Conservation (phyloP, 2,113 vertebrate species). For the Dicrurus megarhynchus region DNA sequence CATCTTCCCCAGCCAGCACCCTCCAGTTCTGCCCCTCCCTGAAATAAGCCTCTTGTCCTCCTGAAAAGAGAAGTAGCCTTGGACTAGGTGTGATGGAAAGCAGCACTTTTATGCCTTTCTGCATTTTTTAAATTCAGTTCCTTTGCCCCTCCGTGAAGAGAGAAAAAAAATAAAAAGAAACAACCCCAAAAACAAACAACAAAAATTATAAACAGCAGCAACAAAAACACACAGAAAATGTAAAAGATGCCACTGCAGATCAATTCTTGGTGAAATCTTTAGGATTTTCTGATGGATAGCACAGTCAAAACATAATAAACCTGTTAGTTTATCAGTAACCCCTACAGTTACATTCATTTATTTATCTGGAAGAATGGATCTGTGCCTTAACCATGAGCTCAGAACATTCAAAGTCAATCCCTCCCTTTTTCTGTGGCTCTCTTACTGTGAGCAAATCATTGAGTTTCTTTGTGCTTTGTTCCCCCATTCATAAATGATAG, state of each 20-base stretch:
- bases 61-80: not conserved
- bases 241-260: not conserved
- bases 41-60: not conserved
- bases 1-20: not conserved
- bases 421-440: not conserved
- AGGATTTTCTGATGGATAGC: not conserved
- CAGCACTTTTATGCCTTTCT: not conserved
- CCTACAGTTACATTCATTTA: not conserved
- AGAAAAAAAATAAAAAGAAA: not conserved
- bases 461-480: not conserved
- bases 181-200: not conserved
- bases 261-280: not conserved
- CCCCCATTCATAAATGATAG: not conserved
- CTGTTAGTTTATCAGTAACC: not conserved
- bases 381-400: not conserved
- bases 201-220: not conserved
- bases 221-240: not conserved
- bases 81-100: not conserved
- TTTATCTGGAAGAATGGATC: not conserved
- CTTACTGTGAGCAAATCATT: not conserved
- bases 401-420: not conserved
- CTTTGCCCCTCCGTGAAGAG: not conserved
- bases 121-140: not conserved
- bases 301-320: not conserved
- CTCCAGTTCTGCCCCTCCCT: not conserved